phyloP scores from a whole-genome alignment of 2,113 vertebrate genomes.

The Cisticola juncidis region DNA sequence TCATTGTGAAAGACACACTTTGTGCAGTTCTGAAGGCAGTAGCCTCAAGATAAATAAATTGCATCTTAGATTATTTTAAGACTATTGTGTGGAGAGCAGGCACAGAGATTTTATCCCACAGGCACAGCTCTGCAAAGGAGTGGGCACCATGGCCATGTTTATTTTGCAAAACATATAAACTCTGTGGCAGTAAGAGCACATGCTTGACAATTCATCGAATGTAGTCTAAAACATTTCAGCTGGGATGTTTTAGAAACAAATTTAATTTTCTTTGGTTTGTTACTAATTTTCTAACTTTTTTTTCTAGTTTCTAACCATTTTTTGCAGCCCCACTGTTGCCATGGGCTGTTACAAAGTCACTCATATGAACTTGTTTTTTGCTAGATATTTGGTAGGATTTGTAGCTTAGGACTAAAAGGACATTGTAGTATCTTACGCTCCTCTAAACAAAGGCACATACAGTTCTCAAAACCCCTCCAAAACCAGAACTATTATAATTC shows the following conservation, averaged over 20 bases:
- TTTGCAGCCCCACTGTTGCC: not conserved
- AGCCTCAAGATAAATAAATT: not conserved
- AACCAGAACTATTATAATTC: not conserved
- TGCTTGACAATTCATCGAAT: not conserved
- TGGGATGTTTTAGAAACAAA: not conserved
- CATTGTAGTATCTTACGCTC: not conserved
- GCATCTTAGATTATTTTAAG: not conserved
- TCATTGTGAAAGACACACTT: fast-evolving
- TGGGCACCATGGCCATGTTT: not conserved
- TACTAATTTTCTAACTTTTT: not conserved
- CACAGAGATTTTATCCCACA: not conserved
- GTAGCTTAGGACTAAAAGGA: not conserved
- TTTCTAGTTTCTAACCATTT: not conserved
- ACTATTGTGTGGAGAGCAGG: not conserved
- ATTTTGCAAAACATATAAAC: not conserved
- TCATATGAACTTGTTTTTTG: not conserved
- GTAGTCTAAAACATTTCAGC: not conserved
- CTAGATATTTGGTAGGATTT: not conserved
- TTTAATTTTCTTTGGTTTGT: not conserved
- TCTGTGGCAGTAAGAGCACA: not conserved
- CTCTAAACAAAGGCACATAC: not conserved
- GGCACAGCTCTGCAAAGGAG: not conserved
- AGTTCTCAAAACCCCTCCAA: not conserved
- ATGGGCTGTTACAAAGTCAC: not conserved
- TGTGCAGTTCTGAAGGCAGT: not conserved